phyloP scores from a whole-genome alignment of 2,888 invertebrate genomes.

The Hanleya hanleyi region DNA sequence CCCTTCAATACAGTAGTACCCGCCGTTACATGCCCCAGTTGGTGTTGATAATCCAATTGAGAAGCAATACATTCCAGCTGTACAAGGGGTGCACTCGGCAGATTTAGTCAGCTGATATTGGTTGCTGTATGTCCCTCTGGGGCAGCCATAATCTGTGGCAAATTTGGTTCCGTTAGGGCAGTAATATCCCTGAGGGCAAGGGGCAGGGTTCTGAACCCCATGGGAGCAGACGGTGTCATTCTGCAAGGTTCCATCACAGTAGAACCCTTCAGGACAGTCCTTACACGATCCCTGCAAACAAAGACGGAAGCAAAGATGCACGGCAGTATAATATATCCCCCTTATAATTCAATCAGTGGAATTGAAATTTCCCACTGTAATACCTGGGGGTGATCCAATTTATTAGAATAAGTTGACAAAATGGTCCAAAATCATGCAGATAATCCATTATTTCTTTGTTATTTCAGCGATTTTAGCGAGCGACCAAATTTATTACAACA shows the following conservation, averaged over 20 bases:
- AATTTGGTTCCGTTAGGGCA: conserved; percentile 62
- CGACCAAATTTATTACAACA: too few species aligned
- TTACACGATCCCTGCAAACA: conserved; percentile 62
- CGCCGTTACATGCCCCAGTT: conserved; percentile 54
- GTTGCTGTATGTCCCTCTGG: conserved; percentile 61
- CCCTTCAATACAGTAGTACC: conserved; percentile 57
- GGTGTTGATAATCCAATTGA: conserved; percentile 52
- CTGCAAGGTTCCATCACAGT: conserved; percentile 68
- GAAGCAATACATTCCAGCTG: conserved; percentile 64
- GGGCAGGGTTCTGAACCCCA: conserved; percentile 66
- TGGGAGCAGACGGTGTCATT: conserved; percentile 65
- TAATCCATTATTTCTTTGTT: too few species aligned
- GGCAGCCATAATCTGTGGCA: conserved; percentile 61
- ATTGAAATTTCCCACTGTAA: too few species aligned
- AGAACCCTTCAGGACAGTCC: conserved; percentile 63
- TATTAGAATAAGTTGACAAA: too few species aligned
- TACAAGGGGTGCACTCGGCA: conserved; percentile 62
- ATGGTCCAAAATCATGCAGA: too few species aligned
- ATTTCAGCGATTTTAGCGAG: too few species aligned
- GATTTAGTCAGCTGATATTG: conserved; percentile 42
- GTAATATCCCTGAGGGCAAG: conserved; percentile 64
- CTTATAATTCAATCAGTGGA: too few species aligned
- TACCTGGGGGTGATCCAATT: too few species aligned
- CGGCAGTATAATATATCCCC: too few species aligned
- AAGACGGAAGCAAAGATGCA: too few species aligned